These are phyloP conservation scores for Lepeophtheirus salmonis DNA, from an alignment of 1,140 invertebrate genomes.

Conservation along the genomic window DNA sequence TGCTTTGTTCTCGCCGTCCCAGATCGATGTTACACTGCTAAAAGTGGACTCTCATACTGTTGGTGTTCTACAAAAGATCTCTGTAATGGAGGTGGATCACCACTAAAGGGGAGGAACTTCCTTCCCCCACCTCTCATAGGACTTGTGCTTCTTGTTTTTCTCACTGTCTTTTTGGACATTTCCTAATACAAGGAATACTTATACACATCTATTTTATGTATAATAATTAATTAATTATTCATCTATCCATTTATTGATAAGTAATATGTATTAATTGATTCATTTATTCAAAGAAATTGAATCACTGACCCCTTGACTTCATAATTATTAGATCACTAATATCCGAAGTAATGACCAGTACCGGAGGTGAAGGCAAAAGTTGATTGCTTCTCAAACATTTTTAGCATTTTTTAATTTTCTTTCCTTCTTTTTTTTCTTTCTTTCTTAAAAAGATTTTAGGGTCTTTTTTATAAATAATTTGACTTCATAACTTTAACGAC, in stretches of 20 bases:
- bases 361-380: not conserved
- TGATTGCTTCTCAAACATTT: too few species aligned
- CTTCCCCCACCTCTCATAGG: not conserved
- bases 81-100: not conserved
- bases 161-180: not conserved
- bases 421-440: too few species aligned
- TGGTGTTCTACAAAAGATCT: constrained; percentile 11
- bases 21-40: constrained; percentile 12
- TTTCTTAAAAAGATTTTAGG: too few species aligned
- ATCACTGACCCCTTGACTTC: too few species aligned
- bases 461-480: too few species aligned
- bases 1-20: constrained; percentile 15
- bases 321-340: not conserved
- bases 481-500: too few species aligned
- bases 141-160: not conserved
- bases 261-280: too few species aligned
- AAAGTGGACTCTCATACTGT: constrained; percentile 14
- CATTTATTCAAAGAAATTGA: too few species aligned
- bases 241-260: not conserved
- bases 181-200: not conserved
- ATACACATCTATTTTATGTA: too few species aligned
- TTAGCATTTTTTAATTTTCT: too few species aligned
- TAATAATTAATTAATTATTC: not conserved
- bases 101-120: too few species aligned
- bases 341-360: not conserved